phyloP scores from a whole-genome alignment of 2,888 invertebrate species.

The Baronia brevicornis region DNA sequence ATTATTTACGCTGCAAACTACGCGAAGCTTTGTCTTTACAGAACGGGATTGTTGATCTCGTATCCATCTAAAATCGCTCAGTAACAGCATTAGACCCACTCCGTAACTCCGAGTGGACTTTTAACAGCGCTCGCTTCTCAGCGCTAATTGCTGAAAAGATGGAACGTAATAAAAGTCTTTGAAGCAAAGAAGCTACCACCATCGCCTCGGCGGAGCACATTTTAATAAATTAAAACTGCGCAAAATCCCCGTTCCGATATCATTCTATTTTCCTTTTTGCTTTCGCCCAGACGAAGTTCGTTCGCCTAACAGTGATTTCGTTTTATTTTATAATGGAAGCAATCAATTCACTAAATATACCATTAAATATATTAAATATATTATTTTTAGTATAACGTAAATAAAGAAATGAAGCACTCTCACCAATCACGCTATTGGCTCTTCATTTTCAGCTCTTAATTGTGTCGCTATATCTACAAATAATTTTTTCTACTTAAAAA shows the following conservation, averaged over 20 bases:
- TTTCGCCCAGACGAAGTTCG: conserved; percentile 33
- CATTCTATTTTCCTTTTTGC: conserved; percentile 56
- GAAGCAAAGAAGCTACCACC: conserved; percentile 58
- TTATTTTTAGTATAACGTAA: conserved; percentile 14
- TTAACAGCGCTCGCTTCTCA: conserved; percentile 48
- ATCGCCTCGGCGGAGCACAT: conserved; percentile 53
- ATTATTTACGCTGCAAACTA: conserved; percentile 53
- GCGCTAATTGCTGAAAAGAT: conserved; percentile 68
- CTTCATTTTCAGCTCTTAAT: no score
- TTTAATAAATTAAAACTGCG: conserved; percentile 74
- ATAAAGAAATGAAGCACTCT: conserved; percentile 8
- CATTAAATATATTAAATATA: conserved; percentile 35
- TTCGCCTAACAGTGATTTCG: conserved; percentile 48
- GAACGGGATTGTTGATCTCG: conserved; percentile 47
- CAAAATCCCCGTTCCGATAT: conserved; percentile 67
- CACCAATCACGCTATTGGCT: no score
- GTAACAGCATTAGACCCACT: conserved; percentile 58
- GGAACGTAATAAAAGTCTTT: conserved; percentile 70
- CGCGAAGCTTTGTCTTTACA: conserved; percentile 48
- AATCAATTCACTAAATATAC: conserved; percentile 40
- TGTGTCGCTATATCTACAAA: no score
- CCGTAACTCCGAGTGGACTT: conserved; percentile 57
- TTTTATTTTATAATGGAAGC: conserved; percentile 41
- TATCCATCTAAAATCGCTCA: conserved; percentile 51
- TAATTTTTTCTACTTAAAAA: no score